Evolutionary conservation across 2,888 invertebrate species (phyloP).

Genomic region (Mesochorus sp.): DNA sequence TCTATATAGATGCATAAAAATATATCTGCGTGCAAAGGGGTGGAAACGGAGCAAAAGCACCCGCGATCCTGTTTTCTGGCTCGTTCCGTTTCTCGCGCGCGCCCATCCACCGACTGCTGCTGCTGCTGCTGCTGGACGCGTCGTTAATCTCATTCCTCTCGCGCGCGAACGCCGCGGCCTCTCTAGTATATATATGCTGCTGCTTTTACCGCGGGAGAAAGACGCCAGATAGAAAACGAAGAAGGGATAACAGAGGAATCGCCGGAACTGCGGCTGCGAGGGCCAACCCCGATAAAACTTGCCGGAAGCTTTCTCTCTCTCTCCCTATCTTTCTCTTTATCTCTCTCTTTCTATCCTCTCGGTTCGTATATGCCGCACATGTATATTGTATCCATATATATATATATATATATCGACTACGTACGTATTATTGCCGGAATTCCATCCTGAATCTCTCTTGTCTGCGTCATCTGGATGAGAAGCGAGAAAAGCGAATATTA

Average conservation of each 20-base stretch:
- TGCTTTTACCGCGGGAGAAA: no score
- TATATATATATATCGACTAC: slow-evolving; percentile 7
- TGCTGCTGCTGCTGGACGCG: no score
- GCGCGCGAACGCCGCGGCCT: not conserved
- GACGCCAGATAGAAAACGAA: not conserved
- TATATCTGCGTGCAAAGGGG: slow-evolving; percentile 28
- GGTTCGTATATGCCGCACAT: not conserved
- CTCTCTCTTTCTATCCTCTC: not conserved
- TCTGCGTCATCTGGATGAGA: slow-evolving; percentile 60
- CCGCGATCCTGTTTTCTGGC: slow-evolving; percentile 66
- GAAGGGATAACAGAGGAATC: not conserved
- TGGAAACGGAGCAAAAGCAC: slow-evolving; percentile 52
- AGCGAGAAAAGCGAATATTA: slow-evolving; percentile 59
- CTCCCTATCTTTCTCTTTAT: not conserved
- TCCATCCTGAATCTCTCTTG: slow-evolving; percentile 48
- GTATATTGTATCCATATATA: not conserved
- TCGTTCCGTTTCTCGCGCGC: slow-evolving; percentile 40
- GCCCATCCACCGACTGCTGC: slow-evolving; percentile 49
- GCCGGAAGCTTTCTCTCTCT: slow-evolving; percentile 32
- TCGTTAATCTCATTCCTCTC: slow-evolving; percentile 57
- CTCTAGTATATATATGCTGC: no score
- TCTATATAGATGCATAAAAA: slow-evolving; percentile 52
- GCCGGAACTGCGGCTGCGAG: slow-evolving; percentile 52
- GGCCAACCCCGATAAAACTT: slow-evolving; percentile 56
- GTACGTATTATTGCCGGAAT: slow-evolving; percentile 52